Percentiles rank a stretch among this genome's conserved stretches.
Evolutionary conservation across 1,140 invertebrate genomes (phyloP).

Genomic region (Trachymyrmex septentrionalis): DNA sequence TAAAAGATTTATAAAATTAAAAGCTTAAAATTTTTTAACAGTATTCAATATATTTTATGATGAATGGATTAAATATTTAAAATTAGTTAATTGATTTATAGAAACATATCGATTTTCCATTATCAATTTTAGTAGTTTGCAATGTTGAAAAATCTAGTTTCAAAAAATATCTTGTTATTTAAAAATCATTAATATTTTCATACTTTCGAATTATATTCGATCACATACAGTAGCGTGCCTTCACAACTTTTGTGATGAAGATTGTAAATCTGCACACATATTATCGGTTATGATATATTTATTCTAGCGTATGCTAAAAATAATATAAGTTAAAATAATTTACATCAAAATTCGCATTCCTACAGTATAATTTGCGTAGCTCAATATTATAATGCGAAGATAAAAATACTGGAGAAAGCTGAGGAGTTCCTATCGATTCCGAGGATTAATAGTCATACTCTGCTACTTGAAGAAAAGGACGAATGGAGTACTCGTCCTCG

Average conservation of each 20-base stretch:
- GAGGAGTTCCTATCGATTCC: neutral
- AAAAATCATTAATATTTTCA: neutral
- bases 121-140: neutral
- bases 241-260: neutral
- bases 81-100: neutral
- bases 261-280: neutral
- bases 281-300: neutral
- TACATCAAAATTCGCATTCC: neutral
- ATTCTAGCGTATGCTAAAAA: neutral
- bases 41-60: neutral
- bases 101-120: neutral
- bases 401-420: neutral
- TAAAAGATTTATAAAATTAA: neutral
- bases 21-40: neutral
- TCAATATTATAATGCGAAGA: neutral
- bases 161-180: neutral
- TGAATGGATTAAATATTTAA: neutral
- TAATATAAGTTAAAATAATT: slow-evolving; percentile 2
- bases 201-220: neutral
- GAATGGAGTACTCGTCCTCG: slow-evolving; percentile 92
- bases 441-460: slow-evolving; percentile 73
- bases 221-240: neutral
- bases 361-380: neutral
- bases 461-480: slow-evolving; percentile 92
- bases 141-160: neutral